These are phyloP conservation scores for Hormiphora californensis DNA, from an alignment of 37 sponge, comb jelly and placozoan species.

Conservation along the genomic window DNA sequence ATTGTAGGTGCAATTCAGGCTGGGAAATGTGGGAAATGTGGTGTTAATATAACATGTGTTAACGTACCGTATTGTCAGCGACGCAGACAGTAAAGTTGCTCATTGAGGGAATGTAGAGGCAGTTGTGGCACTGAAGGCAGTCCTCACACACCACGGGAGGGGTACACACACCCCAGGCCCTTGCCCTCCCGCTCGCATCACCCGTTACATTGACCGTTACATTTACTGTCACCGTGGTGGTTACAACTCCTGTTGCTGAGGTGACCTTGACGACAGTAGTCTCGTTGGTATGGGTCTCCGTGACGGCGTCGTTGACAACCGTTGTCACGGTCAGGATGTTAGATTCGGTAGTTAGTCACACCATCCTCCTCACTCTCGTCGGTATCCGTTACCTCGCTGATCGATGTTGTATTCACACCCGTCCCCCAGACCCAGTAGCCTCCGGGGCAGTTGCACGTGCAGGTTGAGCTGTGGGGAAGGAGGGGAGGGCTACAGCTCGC, in stretches of 20 bases:
- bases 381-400: background rate
- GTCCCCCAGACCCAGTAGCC: slow-evolving; percentile 34
- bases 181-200: background rate
- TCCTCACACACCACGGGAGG: too few relatives aligned
- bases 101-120: background rate
- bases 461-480: background rate
- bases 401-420: background rate
- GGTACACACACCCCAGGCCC: background rate
- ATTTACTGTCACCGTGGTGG: background rate
- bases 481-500: too few relatives aligned
- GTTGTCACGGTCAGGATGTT: background rate
- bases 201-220: background rate
- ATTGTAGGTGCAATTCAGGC: background rate
- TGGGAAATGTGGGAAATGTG: too few relatives aligned
- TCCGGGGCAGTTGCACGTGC: background rate
- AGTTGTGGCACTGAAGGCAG: slow-evolving; percentile 10
- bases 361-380: background rate
- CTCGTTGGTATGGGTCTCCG: background rate
- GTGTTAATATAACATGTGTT: too few relatives aligned
- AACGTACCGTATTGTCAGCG: background rate
- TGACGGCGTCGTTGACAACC: background rate
- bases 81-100: background rate
- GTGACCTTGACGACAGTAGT: background rate
- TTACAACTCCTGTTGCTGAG: background rate
- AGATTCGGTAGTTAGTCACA: background rate